phyloP scores from a whole-genome alignment of 2,113 vertebrate species.

The Ursus arctos region DNA sequence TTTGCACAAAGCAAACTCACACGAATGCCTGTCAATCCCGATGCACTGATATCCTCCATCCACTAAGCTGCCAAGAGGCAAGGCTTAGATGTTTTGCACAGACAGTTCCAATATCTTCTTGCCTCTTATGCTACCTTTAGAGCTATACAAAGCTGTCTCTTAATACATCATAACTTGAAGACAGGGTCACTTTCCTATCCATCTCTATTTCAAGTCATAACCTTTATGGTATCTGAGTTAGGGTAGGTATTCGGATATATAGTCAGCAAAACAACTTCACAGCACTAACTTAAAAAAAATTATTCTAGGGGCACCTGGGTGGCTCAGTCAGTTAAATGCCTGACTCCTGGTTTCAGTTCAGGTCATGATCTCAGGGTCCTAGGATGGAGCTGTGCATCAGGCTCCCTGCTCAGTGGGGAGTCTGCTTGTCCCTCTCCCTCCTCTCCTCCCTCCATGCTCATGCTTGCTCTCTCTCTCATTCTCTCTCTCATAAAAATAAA shows the following conservation, averaged over 20 bases:
- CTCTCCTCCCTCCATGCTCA: neutral
- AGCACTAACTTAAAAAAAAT: neutral
- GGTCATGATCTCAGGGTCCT: neutral
- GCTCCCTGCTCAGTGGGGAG: neutral
- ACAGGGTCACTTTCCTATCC: neutral
- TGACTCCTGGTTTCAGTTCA: neutral
- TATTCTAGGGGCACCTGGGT: neutral
- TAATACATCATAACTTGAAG: rapidly evolving
- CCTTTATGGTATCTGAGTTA: neutral
- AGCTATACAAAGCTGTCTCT: neutral
- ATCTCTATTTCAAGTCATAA: neutral
- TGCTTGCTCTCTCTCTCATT: neutral
- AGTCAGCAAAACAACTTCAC: neutral
- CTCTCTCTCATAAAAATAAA: neutral
- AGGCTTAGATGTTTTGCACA: neutral
- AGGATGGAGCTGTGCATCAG: neutral
- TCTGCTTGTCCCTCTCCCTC: neutral
- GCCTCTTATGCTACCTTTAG: neutral
- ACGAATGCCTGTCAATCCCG: rapidly evolving
- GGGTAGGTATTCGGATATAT: neutral
- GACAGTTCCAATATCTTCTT: neutral
- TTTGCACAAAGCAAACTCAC: neutral
- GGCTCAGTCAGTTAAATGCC: neutral
- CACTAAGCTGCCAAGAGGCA: neutral
- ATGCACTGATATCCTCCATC: no score